Evolutionary conservation across 1,140 invertebrate species (phyloP).

Genomic region (Heterodera schachtii): DNA sequence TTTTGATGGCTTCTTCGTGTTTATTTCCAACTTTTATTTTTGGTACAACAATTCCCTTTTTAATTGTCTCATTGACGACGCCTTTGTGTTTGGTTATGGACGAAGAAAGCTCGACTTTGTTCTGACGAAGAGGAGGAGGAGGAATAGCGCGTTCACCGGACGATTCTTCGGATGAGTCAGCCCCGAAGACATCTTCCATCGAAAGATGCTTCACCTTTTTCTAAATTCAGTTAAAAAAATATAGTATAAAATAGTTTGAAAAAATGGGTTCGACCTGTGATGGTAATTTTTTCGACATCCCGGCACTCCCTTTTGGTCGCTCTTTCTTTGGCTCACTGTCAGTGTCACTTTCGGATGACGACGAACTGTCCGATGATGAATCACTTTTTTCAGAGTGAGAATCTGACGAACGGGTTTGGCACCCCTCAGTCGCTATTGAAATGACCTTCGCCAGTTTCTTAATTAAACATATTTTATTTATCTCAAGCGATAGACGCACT

Average conservation of each 20-base stretch:
- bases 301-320: background rate
- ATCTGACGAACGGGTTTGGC: background rate
- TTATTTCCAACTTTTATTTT: background rate
- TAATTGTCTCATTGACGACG: background rate
- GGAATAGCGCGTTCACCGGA: background rate
- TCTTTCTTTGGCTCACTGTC: background rate
- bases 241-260: background rate
- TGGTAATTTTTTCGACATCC: background rate
- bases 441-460: background rate
- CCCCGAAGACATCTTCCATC: slow-evolving; percentile 40
- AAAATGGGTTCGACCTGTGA: background rate
- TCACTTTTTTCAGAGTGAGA: background rate
- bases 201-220: slow-evolving; percentile 30
- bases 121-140: background rate
- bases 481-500: background rate
- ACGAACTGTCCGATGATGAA: background rate
- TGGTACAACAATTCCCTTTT: background rate
- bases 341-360: background rate
- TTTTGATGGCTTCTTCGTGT: background rate
- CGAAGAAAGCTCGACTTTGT: background rate
- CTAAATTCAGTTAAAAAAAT: slow-evolving; percentile 20
- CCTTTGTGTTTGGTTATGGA: background rate
- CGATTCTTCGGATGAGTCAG: slow-evolving; percentile 27
- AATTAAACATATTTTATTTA: background rate
- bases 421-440: background rate